Conservation (phyloP, 2,113 vertebrate genomes). For the Nansenia antarctica region DNA sequence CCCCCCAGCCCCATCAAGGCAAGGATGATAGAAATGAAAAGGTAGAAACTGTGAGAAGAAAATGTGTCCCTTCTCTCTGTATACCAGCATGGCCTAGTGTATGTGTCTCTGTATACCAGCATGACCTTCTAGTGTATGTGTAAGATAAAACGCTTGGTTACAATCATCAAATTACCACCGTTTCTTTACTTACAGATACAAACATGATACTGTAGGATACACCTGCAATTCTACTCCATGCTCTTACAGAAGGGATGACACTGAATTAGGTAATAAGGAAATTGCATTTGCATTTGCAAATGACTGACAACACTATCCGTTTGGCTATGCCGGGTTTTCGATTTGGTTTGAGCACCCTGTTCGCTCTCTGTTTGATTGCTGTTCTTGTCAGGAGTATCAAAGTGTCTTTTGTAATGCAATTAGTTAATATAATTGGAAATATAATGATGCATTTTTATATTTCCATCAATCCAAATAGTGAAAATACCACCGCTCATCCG, state of each 20-base stretch:
- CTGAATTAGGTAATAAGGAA: slow-evolving; percentile 53
- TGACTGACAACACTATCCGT: slow-evolving; percentile 36
- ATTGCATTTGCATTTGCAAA: slow-evolving; percentile 67
- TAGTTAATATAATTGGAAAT: neutral
- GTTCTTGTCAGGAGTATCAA: neutral
- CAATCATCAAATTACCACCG: slow-evolving; percentile 12
- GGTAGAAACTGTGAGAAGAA: neutral
- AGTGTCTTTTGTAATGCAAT: neutral
- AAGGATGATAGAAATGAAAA: neutral
- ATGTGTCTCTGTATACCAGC: neutral
- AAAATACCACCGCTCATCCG: no score
- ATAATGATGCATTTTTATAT: neutral
- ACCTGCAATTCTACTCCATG: slow-evolving; percentile 45
- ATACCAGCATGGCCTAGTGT: neutral
- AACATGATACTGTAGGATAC: slow-evolving; percentile 21
- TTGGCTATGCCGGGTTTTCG: slow-evolving; percentile 26
- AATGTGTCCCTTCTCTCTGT: neutral
- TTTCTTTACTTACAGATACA: slow-evolving; percentile 35
- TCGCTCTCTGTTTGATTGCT: slow-evolving; percentile 6
- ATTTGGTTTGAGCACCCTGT: slow-evolving; percentile 21
- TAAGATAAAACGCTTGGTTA: slow-evolving; percentile 27
- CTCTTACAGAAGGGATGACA: slow-evolving; percentile 33
- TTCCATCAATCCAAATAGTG: no score
- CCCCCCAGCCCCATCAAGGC: neutral
- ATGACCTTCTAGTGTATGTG: neutral